A percentile compares a stretch with the other conserved stretches of the same genome.
These are phyloP conservation scores for Drosophila sulfurigaster DNA, from an alignment of 1,140 invertebrate genomes.

Conservation along the genomic window DNA sequence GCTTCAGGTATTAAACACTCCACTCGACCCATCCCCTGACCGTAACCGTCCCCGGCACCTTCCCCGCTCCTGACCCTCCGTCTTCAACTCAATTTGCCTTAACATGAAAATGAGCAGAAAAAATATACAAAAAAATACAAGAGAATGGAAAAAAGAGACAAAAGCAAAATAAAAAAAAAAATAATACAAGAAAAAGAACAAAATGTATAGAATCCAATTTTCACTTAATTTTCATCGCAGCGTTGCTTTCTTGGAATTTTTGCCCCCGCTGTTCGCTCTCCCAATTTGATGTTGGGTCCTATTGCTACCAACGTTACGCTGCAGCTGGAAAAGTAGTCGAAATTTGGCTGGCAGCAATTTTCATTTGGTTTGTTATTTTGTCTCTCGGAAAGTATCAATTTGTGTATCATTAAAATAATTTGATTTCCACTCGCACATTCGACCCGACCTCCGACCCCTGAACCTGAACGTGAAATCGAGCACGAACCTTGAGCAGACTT, in stretches of 20 bases:
- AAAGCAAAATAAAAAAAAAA: conserved; percentile 13
- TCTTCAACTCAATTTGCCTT: conserved; percentile 57
- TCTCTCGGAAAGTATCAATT: conserved; percentile 80
- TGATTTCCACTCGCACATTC: conserved; percentile 72
- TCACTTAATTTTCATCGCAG: conserved; percentile 74
- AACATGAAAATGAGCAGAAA: conserved; percentile 49
- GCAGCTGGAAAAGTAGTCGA: conserved; percentile 51
- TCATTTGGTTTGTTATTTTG: conserved; percentile 80
- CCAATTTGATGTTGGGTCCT: background rate
- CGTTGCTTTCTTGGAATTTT: conserved; percentile 60
- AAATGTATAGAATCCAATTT: conserved; percentile 76
- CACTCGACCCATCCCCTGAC: conserved; percentile 22
- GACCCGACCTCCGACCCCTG: conserved; percentile 25
- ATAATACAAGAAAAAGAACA: conserved; percentile 24
- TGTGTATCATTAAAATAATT: conserved; percentile 84
- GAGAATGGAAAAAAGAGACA: conserved; percentile 34
- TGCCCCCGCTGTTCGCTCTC: conserved; percentile 4
- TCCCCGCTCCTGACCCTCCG: conserved; percentile 21
- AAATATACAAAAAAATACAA: background rate
- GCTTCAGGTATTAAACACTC: conserved; percentile 77
- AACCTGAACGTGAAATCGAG: conserved; percentile 6
- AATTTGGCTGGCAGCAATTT: conserved; percentile 69
- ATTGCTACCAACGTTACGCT: conserved; percentile 46
- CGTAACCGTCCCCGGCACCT: background rate
- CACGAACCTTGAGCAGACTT: conserved; percentile 19